Conservation (phyloP, 2,888 invertebrate genomes). For the Sthenelais limicola region DNA sequence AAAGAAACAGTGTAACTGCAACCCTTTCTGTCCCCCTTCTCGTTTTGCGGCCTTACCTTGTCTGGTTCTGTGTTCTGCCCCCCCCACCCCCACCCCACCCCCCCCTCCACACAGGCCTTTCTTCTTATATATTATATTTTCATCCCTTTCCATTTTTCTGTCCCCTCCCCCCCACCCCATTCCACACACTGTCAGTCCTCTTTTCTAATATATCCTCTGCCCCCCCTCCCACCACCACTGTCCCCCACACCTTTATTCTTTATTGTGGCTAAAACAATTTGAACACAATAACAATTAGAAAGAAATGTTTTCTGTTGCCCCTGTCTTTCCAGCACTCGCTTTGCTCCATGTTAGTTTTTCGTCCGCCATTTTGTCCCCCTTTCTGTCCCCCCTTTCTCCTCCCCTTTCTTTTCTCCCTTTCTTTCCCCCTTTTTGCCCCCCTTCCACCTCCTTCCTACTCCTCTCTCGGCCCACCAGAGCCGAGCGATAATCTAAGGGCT, state of each 20-base stretch:
- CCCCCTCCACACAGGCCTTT: background rate
- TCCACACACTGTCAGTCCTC: background rate
- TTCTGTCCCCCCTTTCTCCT: background rate
- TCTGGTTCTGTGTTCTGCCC: background rate
- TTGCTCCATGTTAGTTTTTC: background rate
- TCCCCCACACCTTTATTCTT: background rate
- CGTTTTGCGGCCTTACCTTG: background rate
- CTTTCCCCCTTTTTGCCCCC: constrained; percentile 5
- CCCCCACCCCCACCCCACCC: background rate
- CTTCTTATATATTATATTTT: background rate
- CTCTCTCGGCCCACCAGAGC: too few relatives aligned
- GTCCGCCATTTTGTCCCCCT: background rate
- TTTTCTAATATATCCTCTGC: background rate
- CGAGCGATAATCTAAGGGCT: too few relatives aligned
- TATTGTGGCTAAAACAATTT: too few relatives aligned
- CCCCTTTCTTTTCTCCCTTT: background rate
- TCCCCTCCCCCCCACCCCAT: background rate
- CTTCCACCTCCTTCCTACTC: background rate
- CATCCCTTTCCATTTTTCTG: background rate
- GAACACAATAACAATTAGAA: background rate
- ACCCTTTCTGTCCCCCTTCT: background rate
- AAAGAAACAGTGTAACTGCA: too few relatives aligned
- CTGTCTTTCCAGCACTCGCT: background rate
- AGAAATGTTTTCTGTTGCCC: background rate
- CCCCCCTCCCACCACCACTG: background rate